phyloP scores from a whole-genome alignment of 2,888 invertebrate genomes.

The Ophion slaviceki region DNA sequence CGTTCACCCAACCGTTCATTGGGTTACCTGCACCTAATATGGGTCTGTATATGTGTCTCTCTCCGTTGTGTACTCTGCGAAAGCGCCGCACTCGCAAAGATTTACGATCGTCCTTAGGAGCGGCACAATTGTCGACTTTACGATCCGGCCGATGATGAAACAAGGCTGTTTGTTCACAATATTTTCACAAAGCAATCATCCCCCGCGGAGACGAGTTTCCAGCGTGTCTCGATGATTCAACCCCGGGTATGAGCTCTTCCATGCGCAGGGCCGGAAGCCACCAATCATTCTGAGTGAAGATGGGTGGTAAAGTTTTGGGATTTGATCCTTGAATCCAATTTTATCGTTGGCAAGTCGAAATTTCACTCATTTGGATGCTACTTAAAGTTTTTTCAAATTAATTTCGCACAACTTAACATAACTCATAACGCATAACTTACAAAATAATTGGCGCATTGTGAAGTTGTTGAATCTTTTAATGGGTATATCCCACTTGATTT shows the following conservation, averaged over 20 bases:
- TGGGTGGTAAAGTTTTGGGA: no score
- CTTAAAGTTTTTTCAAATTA: no score
- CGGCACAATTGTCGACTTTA: constrained; percentile 50
- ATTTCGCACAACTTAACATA: no score
- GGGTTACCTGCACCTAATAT: constrained; percentile 31
- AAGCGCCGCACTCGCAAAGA: constrained; percentile 39
- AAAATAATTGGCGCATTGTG: no score
- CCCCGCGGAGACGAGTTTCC: constrained; percentile 21
- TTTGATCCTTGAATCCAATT: no score
- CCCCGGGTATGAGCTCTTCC: background rate
- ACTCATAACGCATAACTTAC: no score
- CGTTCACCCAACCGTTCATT: constrained; percentile 13
- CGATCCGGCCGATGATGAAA: constrained; percentile 58
- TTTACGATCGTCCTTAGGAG: constrained; percentile 52
- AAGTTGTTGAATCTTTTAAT: no score
- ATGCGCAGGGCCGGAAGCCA: no score
- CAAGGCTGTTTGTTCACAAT: constrained; percentile 59
- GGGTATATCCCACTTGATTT: no score
- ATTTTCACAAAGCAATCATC: constrained; percentile 63
- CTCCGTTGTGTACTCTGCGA: background rate
- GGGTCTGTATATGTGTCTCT: background rate
- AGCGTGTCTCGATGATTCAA: constrained; percentile 22
- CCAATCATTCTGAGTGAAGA: no score
- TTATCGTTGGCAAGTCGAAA: no score
- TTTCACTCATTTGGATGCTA: no score